Evolutionary conservation across 2,113 vertebrate genomes (phyloP).

Genomic region (Gila orcuttii): DNA sequence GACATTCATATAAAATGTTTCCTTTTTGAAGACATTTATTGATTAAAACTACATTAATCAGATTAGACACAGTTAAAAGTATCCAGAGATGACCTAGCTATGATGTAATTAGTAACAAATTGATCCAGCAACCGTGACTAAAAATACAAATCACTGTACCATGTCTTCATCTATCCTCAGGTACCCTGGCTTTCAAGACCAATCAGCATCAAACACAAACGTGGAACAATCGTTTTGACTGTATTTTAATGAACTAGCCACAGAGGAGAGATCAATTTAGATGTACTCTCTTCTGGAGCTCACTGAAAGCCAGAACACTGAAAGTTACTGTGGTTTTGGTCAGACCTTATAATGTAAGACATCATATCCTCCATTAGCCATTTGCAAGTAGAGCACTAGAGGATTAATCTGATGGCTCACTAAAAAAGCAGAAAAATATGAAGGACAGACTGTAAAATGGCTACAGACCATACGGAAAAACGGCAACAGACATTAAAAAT

Average conservation of each 20-base stretch:
- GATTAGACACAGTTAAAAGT: background rate
- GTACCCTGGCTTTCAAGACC: constrained; percentile 23
- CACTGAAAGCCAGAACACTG: background rate
- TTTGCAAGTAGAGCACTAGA: background rate
- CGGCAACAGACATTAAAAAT: background rate
- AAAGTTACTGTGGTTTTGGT: background rate
- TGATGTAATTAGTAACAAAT: constrained; percentile 31
- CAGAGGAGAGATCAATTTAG: constrained; percentile 17
- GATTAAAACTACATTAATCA: constrained; percentile 12
- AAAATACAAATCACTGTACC: constrained; percentile 29
- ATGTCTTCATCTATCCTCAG: constrained; percentile 20
- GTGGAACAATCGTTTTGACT: constrained; percentile 29
- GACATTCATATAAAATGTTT: background rate
- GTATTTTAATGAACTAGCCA: constrained; percentile 34
- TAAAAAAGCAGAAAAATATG: background rate
- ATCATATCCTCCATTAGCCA: background rate
- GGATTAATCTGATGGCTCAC: background rate
- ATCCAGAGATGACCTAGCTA: background rate
- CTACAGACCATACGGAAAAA: no score
- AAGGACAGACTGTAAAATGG: background rate
- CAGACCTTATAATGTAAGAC: background rate
- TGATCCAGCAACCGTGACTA: background rate
- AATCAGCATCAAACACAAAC: constrained; percentile 27
- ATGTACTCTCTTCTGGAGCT: background rate
- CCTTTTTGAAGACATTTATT: background rate